Evolutionary conservation across 2,888 invertebrate species (phyloP).

Genomic region (Aphodius sticticus): DNA sequence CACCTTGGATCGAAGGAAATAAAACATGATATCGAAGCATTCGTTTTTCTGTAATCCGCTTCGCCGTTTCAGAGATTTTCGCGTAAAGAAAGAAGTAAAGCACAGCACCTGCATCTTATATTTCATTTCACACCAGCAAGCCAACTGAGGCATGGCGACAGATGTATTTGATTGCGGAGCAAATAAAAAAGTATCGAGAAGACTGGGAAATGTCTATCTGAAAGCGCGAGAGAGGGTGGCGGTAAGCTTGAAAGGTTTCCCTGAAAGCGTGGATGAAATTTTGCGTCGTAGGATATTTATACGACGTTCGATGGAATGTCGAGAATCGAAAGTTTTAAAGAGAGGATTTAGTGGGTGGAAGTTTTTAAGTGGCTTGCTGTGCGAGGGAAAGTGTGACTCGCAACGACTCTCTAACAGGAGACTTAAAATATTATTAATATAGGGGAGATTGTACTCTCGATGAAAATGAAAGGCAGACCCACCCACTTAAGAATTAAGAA

Average conservation of each 20-base stretch:
- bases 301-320: no score
- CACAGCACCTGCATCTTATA: background rate
- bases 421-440: no score
- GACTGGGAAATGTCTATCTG: background rate
- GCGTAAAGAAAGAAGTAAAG: background rate
- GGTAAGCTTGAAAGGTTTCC: background rate
- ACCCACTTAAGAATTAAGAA: no score
- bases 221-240: background rate
- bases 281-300: background rate
- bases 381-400: no score
- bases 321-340: no score
- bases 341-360: no score
- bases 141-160: background rate
- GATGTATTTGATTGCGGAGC: background rate
- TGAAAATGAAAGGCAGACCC: no score
- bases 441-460: no score
- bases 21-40: background rate
- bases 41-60: background rate
- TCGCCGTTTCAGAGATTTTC: background rate
- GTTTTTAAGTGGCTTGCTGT: no score
- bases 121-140: background rate
- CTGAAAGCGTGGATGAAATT: background rate
- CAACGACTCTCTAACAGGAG: no score
- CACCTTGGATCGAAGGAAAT: background rate
- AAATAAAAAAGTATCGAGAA: background rate